Evolutionary conservation across 2,888 invertebrate genomes (phyloP), one percentile per base, ranked within the genome.

Genomic region (Agrochola circellaris): DNA sequence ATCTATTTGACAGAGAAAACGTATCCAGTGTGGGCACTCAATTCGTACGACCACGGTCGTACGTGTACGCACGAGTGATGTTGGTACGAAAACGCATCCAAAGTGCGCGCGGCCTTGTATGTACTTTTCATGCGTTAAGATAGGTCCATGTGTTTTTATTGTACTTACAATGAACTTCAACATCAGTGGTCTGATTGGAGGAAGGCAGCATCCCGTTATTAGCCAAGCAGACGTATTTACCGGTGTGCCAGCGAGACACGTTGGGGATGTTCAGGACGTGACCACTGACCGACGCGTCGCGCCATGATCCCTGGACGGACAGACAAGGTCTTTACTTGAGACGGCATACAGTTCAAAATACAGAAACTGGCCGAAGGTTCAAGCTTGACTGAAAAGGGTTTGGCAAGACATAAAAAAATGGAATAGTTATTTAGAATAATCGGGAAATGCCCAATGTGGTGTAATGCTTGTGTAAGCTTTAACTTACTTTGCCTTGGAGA

Each of bases 121-220:
- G n/a, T n/a, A n/a, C n/a, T n/a, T n/a, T n/a, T n/a, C n/a, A n/a
- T n/a, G n/a, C n/a, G n/a, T n/a, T n/a, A n/a, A n/a, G n/a, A n/a
- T n/a, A 30, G 8, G 2, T 20, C 42, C 9, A 34, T n/a, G 20
- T 26, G n/a, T 30, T 3, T 17, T 17, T 34, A 51, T 48, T 30
- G 20, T 75, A 97, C 98, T 98, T 95, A 99, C 99, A 99, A 91
- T 98, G 98, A 15, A 99, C 98, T 94, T 99, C 98, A n/a, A 99
- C 97, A 75, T 97, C 97, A 85, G 98, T 98, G 23, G 98, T 98
- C 92, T 98, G 98, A 93, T 98, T 98, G 42, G 98, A 98, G 38
- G 98, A 97, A 0, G 99, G 99, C 61, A 98, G 98, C 90, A 99
- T 98, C 2, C 99, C 99, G 93, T 99, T 99, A 94, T 98, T 97